Conservation (phyloP, 2,888 invertebrate species). For the Galeopsomyia nigrocyanea region DNA sequence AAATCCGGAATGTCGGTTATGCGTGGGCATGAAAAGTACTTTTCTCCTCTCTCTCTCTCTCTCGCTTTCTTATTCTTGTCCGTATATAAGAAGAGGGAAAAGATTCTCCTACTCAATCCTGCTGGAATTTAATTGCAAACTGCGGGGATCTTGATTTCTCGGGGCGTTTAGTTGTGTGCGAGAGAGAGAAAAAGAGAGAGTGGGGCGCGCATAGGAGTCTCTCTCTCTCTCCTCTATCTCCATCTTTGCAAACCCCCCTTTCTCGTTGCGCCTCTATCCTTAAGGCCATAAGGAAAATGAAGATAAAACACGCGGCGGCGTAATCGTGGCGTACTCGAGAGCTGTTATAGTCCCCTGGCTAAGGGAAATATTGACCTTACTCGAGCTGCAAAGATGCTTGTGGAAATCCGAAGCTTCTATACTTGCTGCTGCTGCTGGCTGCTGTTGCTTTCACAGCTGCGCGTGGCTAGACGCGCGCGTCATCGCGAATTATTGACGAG, state of each 20-base stretch:
- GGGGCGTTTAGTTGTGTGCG: constrained; percentile 12
- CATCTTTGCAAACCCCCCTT: not conserved
- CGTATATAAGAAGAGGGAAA: no score
- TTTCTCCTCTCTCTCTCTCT: not conserved
- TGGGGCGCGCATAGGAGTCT: constrained; percentile 3
- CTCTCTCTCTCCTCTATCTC: constrained; percentile 1
- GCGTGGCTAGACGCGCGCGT: constrained; percentile 13
- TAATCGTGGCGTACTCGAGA: constrained; percentile 32
- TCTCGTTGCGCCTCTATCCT: constrained; percentile 17
- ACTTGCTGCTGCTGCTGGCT: not conserved
- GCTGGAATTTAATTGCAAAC: constrained; percentile 34
- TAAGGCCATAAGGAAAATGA: constrained; percentile 32
- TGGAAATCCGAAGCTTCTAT: constrained; percentile 51
- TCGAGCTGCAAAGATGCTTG: constrained; percentile 51
- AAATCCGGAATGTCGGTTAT: constrained; percentile 2
- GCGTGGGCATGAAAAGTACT: not conserved
- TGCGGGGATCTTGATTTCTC: constrained; percentile 31
- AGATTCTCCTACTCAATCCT: constrained; percentile 5
- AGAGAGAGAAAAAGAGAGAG: no score
- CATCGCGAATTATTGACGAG: constrained; percentile 43
- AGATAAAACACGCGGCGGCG: constrained; percentile 40
- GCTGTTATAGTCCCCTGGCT: constrained; percentile 37
- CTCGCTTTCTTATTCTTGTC: not conserved
- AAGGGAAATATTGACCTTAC: constrained; percentile 59
- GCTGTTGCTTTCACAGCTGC: constrained; percentile 36